These are phyloP conservation scores for Thymelicus sylvestris DNA, from an alignment of 2,888 invertebrate genomes.

Conservation along the genomic window DNA sequence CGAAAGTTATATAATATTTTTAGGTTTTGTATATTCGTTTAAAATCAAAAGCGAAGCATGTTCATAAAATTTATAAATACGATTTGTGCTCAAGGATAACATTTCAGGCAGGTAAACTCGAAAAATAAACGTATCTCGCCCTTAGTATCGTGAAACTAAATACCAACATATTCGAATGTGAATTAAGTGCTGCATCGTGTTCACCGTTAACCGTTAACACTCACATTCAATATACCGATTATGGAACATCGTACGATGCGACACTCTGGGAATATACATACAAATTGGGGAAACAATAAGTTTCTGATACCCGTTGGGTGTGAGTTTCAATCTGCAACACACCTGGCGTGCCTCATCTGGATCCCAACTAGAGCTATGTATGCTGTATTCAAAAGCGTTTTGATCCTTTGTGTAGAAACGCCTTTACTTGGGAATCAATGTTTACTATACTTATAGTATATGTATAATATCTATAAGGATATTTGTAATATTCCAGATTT, in stretches of 20 bases:
- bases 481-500: background rate
- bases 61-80: no score
- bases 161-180: constrained; percentile 18
- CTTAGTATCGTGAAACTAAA: constrained; percentile 26
- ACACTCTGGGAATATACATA: constrained; percentile 31
- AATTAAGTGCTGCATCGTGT: constrained; percentile 19
- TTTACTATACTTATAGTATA: constrained; percentile 2
- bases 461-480: background rate
- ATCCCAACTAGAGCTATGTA: constrained; percentile 20
- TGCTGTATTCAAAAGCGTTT: constrained; percentile 31
- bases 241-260: constrained; percentile 22
- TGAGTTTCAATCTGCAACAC: constrained; percentile 35
- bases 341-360: constrained; percentile 28
- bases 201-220: constrained; percentile 8
- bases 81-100: no score
- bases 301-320: constrained; percentile 25
- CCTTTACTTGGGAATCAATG: constrained; percentile 22
- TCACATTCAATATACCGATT: constrained; percentile 20
- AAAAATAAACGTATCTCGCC: constrained; percentile 25
- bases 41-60: no score
- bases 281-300: constrained; percentile 37
- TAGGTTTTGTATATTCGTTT: no score
- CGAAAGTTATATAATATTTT: no score
- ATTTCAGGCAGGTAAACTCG: no score
- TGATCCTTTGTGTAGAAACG: constrained; percentile 26